Percentiles rank a stretch among this genome's conserved stretches.
Conservation (phyloP, 30 jellyfish, hydroid and myxozoan species). For the Chrysaora quinquecirrha region DNA sequence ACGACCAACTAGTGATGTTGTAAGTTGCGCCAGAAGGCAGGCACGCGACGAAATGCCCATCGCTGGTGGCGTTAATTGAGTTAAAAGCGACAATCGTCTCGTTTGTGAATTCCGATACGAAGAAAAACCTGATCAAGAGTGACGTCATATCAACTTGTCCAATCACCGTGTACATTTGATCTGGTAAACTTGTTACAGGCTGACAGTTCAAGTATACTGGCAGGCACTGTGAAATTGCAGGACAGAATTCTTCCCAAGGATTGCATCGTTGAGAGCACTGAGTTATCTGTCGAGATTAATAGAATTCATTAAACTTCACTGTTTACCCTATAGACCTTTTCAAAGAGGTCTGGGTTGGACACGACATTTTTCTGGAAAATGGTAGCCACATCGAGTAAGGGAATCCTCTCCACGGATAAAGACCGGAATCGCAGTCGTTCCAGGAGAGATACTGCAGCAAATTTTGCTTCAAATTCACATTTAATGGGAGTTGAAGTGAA, state of each 20-base stretch:
- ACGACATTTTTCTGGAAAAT: no score
- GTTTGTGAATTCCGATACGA: slow-evolving; percentile 21
- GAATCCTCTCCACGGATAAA: no score
- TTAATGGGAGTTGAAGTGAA: no score
- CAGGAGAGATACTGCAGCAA: no score
- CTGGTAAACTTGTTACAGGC: background rate
- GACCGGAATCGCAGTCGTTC: no score
- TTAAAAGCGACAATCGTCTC: slow-evolving; percentile 8
- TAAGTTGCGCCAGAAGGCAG: slow-evolving; percentile 13
- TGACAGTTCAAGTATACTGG: slow-evolving; percentile 40
- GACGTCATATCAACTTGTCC: slow-evolving; percentile 42
- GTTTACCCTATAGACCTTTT: no score
- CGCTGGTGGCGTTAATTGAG: background rate
- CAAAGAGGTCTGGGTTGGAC: no score
- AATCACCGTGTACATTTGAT: slow-evolving; percentile 15
- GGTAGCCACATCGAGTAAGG: no score
- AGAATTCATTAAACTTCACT: background rate
- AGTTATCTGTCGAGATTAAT: background rate
- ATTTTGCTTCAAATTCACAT: no score
- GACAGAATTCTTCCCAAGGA: slow-evolving; percentile 37
- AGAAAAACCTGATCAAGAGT: background rate
- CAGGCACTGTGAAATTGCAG: background rate
- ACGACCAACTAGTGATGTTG: slow-evolving; percentile 2
- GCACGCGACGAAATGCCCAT: slow-evolving; percentile 31
- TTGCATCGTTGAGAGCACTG: background rate